These are phyloP conservation scores for Mesorhabditis spiculigera DNA, from an alignment of 2,888 invertebrate genomes.

Conservation along the genomic window DNA sequence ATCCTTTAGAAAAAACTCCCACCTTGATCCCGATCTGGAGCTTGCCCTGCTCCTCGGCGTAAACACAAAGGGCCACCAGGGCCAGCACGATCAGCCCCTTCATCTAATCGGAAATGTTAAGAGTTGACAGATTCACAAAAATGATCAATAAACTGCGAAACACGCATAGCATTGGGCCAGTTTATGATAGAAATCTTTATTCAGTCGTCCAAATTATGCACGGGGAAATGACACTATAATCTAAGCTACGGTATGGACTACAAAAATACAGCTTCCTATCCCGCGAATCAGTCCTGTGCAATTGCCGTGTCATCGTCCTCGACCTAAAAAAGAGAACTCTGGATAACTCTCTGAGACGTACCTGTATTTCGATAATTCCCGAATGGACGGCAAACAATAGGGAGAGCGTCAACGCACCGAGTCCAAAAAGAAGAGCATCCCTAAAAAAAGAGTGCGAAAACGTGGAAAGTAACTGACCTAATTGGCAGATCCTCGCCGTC, in stretches of 20 bases:
- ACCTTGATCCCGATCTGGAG: constrained; percentile 41
- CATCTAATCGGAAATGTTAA: neutral
- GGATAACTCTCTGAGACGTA: neutral
- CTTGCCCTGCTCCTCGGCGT: constrained; percentile 20
- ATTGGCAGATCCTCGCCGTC: constrained; percentile 15
- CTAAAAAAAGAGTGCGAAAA: constrained; percentile 9
- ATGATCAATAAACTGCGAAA: no score
- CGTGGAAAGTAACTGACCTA: neutral
- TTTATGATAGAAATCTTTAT: neutral
- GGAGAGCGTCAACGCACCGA: constrained; percentile 47
- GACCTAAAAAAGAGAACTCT: constrained; percentile 15
- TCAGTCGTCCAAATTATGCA: neutral
- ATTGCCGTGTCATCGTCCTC: constrained; percentile 14
- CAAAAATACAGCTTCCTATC: neutral
- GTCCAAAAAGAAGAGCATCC: constrained; percentile 43
- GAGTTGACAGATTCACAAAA: no score
- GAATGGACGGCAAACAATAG: constrained; percentile 54
- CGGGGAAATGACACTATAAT: neutral
- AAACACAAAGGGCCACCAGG: constrained; percentile 5
- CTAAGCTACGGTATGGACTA: neutral
- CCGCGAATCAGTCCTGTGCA: neutral
- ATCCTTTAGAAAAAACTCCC: neutral
- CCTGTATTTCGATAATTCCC: constrained; percentile 44
- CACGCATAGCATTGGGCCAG: no score
- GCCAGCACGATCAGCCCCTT: neutral